Evolutionary conservation across 2,888 invertebrate species (phyloP).

Genomic region (Maniola hyperantus): DNA sequence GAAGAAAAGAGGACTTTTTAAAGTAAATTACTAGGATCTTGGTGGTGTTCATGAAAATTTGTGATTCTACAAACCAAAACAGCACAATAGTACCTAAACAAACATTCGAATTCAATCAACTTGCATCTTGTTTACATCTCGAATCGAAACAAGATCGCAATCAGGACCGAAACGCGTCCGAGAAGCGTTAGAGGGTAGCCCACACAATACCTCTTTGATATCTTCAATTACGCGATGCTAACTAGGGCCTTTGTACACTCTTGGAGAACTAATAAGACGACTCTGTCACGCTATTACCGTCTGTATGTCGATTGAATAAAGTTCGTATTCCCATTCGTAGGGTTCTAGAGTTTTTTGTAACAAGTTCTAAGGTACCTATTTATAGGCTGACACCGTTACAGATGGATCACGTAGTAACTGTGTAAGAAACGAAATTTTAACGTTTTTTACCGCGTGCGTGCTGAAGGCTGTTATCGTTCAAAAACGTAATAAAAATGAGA

Average conservation of each 20-base stretch:
- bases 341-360: constrained; percentile 27
- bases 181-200: constrained; percentile 39
- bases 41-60: neutral
- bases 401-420: constrained; percentile 45
- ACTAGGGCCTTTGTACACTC: constrained; percentile 52
- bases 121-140: constrained; percentile 27
- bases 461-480: constrained; percentile 6
- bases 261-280: constrained; percentile 42
- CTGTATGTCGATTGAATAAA: constrained; percentile 31
- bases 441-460: constrained; percentile 15
- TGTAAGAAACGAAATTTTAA: constrained; percentile 44
- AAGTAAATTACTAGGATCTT: neutral
- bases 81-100: neutral
- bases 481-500: constrained; percentile 6
- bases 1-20: no score
- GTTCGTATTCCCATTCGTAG: constrained; percentile 25
- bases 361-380: constrained; percentile 43
- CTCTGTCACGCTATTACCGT: constrained; percentile 27
- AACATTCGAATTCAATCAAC: constrained; percentile 24
- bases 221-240: constrained; percentile 56
- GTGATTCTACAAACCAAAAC: neutral
- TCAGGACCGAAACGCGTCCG: constrained; percentile 39
- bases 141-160: constrained; percentile 37
- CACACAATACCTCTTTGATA: constrained; percentile 46
- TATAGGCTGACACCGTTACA: constrained; percentile 52